phyloP scores from a whole-genome alignment of 64 coral and sea anemone species.

The Exaiptasia diaphana region DNA sequence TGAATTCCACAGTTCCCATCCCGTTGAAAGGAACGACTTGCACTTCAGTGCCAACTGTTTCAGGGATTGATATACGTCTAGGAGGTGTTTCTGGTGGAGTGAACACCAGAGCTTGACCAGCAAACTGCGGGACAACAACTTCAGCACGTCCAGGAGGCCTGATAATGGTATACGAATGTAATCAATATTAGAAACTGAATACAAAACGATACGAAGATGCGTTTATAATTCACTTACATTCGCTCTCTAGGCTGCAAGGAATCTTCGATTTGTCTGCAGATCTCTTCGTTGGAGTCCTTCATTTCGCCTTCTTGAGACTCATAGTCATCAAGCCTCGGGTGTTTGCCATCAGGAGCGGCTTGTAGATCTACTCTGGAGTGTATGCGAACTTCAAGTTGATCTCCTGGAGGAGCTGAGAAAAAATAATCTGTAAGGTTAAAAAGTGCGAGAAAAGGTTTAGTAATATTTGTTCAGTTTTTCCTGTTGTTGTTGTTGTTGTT shows the following conservation, averaged over 20 bases:
- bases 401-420: background rate
- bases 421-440: background rate
- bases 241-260: slow-evolving; percentile 31
- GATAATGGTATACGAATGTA: background rate
- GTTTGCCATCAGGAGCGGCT: slow-evolving; percentile 52
- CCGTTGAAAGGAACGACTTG: slow-evolving; percentile 18
- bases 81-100: slow-evolving; percentile 70
- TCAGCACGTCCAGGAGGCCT: slow-evolving; percentile 46
- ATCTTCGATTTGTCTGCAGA: slow-evolving; percentile 69
- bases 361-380: slow-evolving; percentile 7
- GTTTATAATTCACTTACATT: background rate
- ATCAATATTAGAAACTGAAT: background rate
- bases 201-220: background rate
- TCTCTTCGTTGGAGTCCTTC: slow-evolving; percentile 77
- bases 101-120: slow-evolving; percentile 78
- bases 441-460: background rate
- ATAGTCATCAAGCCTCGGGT: slow-evolving; percentile 50
- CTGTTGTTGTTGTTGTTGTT: background rate
- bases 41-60: slow-evolving; percentile 30
- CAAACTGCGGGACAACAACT: slow-evolving; percentile 73
- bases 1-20: slow-evolving; percentile 63
- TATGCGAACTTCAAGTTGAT: background rate
- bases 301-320: slow-evolving; percentile 58
- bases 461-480: background rate
- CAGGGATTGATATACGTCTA: background rate